Percentiles rank a stretch among this genome's conserved stretches.
These are phyloP conservation scores for Actinemys pallida DNA, from an alignment of 2,113 vertebrate species.

Conservation along the genomic window DNA sequence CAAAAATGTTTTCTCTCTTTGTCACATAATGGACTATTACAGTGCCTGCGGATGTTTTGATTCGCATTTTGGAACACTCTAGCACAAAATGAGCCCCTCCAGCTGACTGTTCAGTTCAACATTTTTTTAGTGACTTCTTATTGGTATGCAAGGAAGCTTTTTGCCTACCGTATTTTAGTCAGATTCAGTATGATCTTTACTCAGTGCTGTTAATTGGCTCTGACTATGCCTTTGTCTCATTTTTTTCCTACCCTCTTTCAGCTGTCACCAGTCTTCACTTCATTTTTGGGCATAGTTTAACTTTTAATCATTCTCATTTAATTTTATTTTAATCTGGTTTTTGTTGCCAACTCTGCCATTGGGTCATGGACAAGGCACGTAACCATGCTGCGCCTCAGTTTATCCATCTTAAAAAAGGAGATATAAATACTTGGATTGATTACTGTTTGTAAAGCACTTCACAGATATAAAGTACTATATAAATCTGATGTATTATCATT, in stretches of 20 bases:
- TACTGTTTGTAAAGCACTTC: background rate
- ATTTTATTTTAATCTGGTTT: background rate
- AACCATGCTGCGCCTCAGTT: background rate
- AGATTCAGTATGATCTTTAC: conserved; percentile 7
- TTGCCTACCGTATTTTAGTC: background rate
- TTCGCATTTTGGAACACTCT: background rate
- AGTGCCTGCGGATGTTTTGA: background rate
- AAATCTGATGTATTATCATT: background rate
- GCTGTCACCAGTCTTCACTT: background rate
- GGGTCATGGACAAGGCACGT: background rate
- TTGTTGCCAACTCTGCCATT: background rate
- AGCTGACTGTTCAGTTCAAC: background rate
- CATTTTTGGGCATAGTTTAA: background rate
- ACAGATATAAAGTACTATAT: background rate
- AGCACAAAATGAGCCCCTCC: background rate
- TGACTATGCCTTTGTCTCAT: background rate
- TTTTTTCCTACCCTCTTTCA: accelerated
- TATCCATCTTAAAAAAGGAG: background rate
- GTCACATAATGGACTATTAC: accelerated
- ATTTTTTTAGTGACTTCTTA: background rate
- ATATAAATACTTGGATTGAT: conserved; percentile 18
- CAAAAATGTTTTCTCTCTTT: background rate
- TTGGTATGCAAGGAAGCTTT: background rate
- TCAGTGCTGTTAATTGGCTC: background rate
- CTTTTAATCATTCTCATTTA: background rate